These are phyloP conservation scores for Muntiacus muntjak DNA, from an alignment of 2,113 vertebrate species.

Conservation along the genomic window DNA sequence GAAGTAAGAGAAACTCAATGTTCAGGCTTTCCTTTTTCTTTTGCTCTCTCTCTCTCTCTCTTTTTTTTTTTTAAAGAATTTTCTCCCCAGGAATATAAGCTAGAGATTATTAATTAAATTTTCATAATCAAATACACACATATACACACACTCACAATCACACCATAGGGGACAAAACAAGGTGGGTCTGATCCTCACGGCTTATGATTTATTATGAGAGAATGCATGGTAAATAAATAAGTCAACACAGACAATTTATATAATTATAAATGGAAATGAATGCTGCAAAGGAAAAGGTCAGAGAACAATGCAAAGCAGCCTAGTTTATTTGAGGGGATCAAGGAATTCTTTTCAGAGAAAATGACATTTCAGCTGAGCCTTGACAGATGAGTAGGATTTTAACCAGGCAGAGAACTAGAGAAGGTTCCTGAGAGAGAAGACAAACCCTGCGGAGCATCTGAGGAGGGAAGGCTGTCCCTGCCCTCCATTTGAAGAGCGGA, in stretches of 20 bases:
- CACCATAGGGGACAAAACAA: background rate
- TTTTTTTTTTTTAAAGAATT: background rate
- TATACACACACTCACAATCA: background rate
- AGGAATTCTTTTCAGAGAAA: conserved; percentile 10
- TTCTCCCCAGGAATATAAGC: background rate
- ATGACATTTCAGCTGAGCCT: background rate
- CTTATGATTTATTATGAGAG: background rate
- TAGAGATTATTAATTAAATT: background rate
- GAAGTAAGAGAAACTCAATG: background rate
- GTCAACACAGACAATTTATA: background rate
- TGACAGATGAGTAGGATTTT: background rate
- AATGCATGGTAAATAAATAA: background rate
- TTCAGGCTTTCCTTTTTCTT: background rate
- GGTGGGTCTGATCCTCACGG: background rate
- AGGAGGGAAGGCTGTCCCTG: background rate
- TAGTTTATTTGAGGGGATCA: conserved; percentile 12
- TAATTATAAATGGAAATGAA: conserved; percentile 22
- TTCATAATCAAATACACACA: background rate
- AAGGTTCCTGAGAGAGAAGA: background rate
- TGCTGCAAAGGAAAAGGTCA: conserved; percentile 4
- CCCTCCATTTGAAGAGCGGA: no score
- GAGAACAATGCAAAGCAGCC: background rate
- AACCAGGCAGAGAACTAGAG: background rate
- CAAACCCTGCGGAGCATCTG: background rate
- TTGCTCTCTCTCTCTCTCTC: background rate